A percentile compares a stretch with the other conserved stretches of the same genome.
Conservation (phyloP, 2,113 vertebrate genomes). For the Sturnira hondurensis region DNA sequence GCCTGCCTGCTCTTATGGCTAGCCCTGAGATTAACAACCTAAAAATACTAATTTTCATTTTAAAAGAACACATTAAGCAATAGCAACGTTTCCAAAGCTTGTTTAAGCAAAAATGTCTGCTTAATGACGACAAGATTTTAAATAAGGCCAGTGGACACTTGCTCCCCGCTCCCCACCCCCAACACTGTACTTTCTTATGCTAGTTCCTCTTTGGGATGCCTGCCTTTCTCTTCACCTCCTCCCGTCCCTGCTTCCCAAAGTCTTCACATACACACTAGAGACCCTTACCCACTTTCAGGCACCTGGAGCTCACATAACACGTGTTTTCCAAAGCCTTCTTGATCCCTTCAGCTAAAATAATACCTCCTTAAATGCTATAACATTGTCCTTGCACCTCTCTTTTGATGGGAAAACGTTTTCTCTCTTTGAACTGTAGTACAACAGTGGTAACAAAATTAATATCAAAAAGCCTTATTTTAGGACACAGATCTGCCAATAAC, state of each 20-base stretch:
- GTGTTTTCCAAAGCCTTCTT: background rate
- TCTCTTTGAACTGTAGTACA: background rate
- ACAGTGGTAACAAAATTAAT: background rate
- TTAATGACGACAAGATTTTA: background rate
- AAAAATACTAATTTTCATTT: background rate
- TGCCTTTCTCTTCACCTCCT: background rate
- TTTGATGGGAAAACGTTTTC: background rate
- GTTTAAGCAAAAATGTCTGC: background rate
- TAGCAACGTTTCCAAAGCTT: background rate
- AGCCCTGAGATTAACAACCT: background rate
- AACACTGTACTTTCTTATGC: background rate
- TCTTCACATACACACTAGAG: background rate
- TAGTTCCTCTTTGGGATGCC: background rate
- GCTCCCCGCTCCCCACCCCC: too few species aligned
- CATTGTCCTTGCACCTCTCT: background rate
- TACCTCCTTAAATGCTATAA: background rate
- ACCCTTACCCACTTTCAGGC: background rate
- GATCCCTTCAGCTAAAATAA: background rate
- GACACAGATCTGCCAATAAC: background rate
- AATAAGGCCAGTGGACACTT: background rate
- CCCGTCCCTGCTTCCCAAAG: background rate
- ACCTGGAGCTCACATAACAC: background rate
- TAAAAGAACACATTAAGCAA: background rate
- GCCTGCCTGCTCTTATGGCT: background rate
- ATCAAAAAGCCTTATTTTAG: background rate